Percentiles rank a stretch among this genome's conserved stretches.
Conservation (phyloP, 2,888 invertebrate species). For the Callyntrura guangdongensis region DNA sequence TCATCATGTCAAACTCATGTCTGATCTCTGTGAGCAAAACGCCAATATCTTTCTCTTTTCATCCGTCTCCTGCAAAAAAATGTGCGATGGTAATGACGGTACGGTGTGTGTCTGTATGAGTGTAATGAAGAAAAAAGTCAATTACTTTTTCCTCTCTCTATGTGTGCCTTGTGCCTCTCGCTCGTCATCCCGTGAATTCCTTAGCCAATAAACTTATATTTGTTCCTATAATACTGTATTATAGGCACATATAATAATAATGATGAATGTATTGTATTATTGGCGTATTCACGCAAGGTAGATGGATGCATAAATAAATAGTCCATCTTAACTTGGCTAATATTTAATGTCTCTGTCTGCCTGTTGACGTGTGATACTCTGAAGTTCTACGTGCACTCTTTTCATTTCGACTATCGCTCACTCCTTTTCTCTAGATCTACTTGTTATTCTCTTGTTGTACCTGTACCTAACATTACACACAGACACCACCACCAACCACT, state of each 20-base stretch:
- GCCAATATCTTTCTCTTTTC: slow-evolving; percentile 55
- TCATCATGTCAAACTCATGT: slow-evolving; percentile 64
- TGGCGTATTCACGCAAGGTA: slow-evolving; percentile 55
- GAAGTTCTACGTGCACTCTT: slow-evolving; percentile 41
- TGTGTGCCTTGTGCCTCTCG: background rate
- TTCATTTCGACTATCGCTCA: slow-evolving; percentile 21
- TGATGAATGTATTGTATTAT: slow-evolving; percentile 41
- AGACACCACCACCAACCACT: too few relatives aligned
- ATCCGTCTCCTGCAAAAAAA: slow-evolving; percentile 40
- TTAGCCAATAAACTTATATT: background rate
- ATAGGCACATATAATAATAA: slow-evolving; percentile 10
- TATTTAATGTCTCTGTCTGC: slow-evolving; percentile 69
- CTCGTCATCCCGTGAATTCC: slow-evolving; percentile 9
- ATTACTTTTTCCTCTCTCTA: slow-evolving; percentile 54
- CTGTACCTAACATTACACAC: too few relatives aligned
- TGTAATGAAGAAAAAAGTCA: slow-evolving; percentile 74
- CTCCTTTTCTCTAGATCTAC: slow-evolving; percentile 31
- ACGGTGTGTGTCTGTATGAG: too few relatives aligned
- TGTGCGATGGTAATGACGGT: slow-evolving; percentile 49
- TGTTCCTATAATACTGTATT: background rate
- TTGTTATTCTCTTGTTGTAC: background rate
- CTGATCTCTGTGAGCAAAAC: slow-evolving; percentile 58
- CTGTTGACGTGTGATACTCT: slow-evolving; percentile 63
- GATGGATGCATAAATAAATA: slow-evolving; percentile 58
- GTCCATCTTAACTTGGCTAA: slow-evolving; percentile 57